phyloP scores from a whole-genome alignment of 2,113 vertebrate species.

The Falcunculus frontatus region DNA sequence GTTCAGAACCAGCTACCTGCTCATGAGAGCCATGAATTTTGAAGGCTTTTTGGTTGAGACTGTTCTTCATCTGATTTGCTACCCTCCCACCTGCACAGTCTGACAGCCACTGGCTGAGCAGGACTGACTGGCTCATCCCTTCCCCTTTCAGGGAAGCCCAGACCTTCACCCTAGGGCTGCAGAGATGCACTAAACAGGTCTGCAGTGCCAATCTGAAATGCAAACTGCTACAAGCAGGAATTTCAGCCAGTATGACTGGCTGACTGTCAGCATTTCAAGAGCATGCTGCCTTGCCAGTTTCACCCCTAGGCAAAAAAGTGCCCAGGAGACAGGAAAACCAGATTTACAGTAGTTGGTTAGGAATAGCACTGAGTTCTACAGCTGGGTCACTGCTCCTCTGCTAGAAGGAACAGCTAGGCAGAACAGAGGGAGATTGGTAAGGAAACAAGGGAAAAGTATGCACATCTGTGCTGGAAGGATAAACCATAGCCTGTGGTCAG shows the following conservation, averaged over 20 bases:
- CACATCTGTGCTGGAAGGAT: background rate
- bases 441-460: background rate
- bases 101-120: conserved; percentile 16
- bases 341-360: background rate
- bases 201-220: background rate
- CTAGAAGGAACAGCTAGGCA: background rate
- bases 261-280: background rate
- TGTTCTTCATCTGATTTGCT: background rate
- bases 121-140: conserved; percentile 36
- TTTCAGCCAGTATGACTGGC: background rate
- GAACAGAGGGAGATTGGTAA: background rate
- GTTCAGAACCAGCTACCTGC: background rate
- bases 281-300: background rate
- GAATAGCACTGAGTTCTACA: background rate
- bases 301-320: background rate
- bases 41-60: background rate
- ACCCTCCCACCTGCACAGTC: background rate
- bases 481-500: background rate
- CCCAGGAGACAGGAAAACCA: background rate
- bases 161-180: conserved; percentile 21
- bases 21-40: background rate
- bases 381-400: background rate
- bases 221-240: background rate
- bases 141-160: background rate
- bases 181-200: conserved; percentile 5